phyloP scores from a whole-genome alignment of 2,797 vertebrate species.

The Gambelia wislizenii region DNA sequence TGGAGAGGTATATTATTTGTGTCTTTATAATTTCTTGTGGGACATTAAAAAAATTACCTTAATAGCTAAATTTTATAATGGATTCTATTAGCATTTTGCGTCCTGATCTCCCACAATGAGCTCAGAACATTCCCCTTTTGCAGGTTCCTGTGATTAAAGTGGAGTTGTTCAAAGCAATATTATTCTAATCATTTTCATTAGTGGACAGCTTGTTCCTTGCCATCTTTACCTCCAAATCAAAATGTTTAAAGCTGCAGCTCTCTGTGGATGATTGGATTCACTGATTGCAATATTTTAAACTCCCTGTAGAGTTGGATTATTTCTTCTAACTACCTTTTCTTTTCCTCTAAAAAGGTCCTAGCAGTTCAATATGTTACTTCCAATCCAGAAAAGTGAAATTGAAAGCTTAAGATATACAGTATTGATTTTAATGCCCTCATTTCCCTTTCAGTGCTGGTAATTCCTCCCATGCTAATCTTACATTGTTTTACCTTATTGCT shows the following conservation, averaged over 20 bases:
- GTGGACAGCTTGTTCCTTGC: constrained; percentile 41
- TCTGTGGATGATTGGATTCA: constrained; percentile 10
- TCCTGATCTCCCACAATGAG: constrained; percentile 42
- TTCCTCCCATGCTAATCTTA: neutral
- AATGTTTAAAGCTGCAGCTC: constrained; percentile 51
- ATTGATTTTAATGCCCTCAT: neutral
- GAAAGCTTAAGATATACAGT: neutral
- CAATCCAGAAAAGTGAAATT: constrained; percentile 40
- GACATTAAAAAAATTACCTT: neutral
- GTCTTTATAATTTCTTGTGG: constrained; percentile 19
- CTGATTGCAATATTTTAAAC: constrained; percentile 22
- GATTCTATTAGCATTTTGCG: constrained; percentile 34
- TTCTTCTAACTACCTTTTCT: neutral
- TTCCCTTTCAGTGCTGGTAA: constrained; percentile 12
- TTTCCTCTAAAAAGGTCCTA: neutral
- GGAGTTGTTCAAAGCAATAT: constrained; percentile 20
- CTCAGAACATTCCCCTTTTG: constrained; percentile 36
- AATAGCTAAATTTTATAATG: constrained; percentile 20
- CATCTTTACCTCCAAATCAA: constrained; percentile 33
- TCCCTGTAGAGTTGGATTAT: constrained; percentile 3
- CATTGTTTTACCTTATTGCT: neutral
- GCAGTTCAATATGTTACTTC: neutral
- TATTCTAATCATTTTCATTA: constrained; percentile 57
- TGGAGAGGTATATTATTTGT: neutral
- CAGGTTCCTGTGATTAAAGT: constrained; percentile 1